Evolutionary conservation across 2,113 vertebrate genomes (phyloP), one percentile per base, ranked within the genome.

Genomic region (Cinclus mexicanus): DNA sequence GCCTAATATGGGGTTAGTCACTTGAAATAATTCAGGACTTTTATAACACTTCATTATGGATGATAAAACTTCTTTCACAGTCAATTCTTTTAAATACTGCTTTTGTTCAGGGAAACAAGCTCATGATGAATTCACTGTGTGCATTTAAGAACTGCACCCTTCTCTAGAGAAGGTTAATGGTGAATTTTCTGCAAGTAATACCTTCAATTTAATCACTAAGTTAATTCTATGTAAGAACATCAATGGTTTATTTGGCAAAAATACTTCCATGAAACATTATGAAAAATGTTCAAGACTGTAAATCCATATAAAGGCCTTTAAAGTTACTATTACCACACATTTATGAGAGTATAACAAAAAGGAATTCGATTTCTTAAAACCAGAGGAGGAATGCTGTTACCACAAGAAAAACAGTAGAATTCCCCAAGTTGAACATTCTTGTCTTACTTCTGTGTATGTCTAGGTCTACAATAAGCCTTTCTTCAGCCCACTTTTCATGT

Each of bases 41-140:
- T 94, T 83, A 78, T 81, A 95, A 68, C 88, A 88, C 90, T 95
- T 96, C 90, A 93, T 96, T 93, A 92, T 41, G 64, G 46, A 90
- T 86, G 75, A 94, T 86, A 90, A 55, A 91, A 90, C 50, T 80
- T 59, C 67, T 94, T 95, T 94, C 63, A 88, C 82, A 85, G 85
- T 52, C 76, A 83, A 64, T 86, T 76, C 23, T 90, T 93, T 91
- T 74, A 91, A 86, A 80, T 55, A 47, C 44, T 70, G 50, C 52
- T 88, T 91, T 93, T 88, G 29, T 94, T 95, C 47, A 37, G 75
- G 82, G 75, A 88, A 90, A 86, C 35, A 92, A 83, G 29, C 10
- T 52, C 42, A 35, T 41, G 33, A 92, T 94, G 93, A 83, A 70
- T 93, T 93, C 63, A 77, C 52, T 52, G 35, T 80, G 87, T 80